Base-by-base conservation (phyloP, 2,888 invertebrate genomes). In the Atherix ibis region DNA sequence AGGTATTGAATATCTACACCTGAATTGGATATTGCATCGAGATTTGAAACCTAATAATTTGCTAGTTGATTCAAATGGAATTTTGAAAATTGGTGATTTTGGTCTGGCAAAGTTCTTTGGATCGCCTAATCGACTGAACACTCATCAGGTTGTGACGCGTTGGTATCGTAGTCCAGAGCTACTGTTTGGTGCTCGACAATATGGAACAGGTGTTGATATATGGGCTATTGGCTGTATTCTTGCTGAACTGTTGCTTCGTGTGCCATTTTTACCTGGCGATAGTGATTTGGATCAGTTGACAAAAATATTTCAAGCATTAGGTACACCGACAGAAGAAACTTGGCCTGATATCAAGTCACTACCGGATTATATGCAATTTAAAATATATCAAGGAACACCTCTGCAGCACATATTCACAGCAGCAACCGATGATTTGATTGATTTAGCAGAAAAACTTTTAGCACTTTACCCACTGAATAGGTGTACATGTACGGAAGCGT, bases 31-130 rank as follows among this genome's bases (percentile, higher is more conserved):
- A 48, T 64, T 99, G 32, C 98, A 98, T 56, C 73, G 97, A 56
- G 98, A 99, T 72, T 68, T 99, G 48, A 99, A 99, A 60, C 98
- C 98, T 1, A 99, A 99, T 59, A 99, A 99, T 67, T 74, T 99
- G 51, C 67, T 99, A 17, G 84, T 98, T 16, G 89, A 94, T 58
- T 70, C 78, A 17, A 75, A 80, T 46, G 98, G 98, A 4, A 70
- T 94, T 15, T 63, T 99, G 5, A 99, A 99, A 66, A 82, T 99
- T 49, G 97, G 92, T 42, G 98, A 99, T 73, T 99, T 99, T 69
- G 98, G 98, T 54, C 67, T 99, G 42, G 98, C 98, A 0, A 92
- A 95, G 55, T 82, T 85, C 51, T 99, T 80, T 65, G 98, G 97
- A 2, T 95, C 97, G 1, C 98, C 98, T 3, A 89, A 82, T 51